phyloP scores from a whole-genome alignment of 2,888 invertebrate genomes.

The Drosophila imparisetae region DNA sequence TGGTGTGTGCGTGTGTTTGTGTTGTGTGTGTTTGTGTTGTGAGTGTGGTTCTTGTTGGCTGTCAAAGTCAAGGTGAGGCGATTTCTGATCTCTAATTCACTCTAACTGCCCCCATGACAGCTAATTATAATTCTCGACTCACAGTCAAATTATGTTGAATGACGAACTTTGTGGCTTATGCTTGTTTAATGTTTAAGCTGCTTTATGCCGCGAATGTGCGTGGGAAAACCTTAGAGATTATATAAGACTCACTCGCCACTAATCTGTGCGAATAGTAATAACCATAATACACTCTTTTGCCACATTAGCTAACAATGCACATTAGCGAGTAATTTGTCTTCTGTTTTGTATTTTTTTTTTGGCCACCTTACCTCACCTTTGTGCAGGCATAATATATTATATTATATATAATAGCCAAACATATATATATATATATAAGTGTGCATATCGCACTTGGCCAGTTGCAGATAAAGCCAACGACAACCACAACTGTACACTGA shows the following conservation, averaged over 20 bases:
- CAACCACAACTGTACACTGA: conserved; percentile 54
- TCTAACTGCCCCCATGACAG: conserved; percentile 53
- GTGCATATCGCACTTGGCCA: neutral
- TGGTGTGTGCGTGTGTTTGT: neutral
- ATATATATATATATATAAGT: neutral
- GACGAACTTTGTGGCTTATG: conserved; percentile 39
- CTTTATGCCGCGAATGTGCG: conserved; percentile 60
- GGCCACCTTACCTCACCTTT: conserved; percentile 15
- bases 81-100: conserved; percentile 37
- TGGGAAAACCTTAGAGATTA: conserved; percentile 61
- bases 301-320: conserved; percentile 64
- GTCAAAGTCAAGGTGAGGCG: conserved; percentile 78
- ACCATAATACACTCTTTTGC: conserved; percentile 5
- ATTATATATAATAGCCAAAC: neutral
- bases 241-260: conserved; percentile 41
- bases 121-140: conserved; percentile 67
- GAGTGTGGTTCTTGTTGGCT: conserved; percentile 29
- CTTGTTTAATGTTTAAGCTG: conserved; percentile 43
- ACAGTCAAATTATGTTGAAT: conserved; percentile 68
- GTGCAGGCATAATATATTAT: conserved; percentile 3
- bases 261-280: conserved; percentile 32
- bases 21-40: neutral
- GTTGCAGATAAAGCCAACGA: conserved; percentile 48
- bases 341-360: conserved; percentile 6
- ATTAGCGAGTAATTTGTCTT: conserved; percentile 63